These are phyloP conservation scores for Sebastes steindachneri DNA, from an alignment of 2,797 vertebrate species.

Conservation along the genomic window DNA sequence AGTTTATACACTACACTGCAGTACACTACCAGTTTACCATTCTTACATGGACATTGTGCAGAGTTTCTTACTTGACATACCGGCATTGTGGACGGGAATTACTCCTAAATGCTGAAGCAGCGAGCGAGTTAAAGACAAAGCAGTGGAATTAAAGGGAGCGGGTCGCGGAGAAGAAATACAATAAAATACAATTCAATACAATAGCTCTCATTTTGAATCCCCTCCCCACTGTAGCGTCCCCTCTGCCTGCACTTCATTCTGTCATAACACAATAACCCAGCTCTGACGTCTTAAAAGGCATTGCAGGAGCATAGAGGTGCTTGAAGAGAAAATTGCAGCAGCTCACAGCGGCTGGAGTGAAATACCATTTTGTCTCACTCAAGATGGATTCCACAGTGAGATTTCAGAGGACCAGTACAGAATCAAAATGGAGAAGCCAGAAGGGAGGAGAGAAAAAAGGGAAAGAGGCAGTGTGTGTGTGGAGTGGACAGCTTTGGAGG, in stretches of 20 bases:
- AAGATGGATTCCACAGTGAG: conserved; percentile 83
- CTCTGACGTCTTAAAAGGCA: conserved; percentile 79
- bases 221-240: conserved; percentile 48
- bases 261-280: conserved; percentile 77
- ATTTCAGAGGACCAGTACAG: conserved; percentile 77
- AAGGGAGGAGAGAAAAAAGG: conserved; percentile 67
- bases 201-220: conserved; percentile 62
- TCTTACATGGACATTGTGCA: neutral
- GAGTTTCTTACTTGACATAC: conserved; percentile 16
- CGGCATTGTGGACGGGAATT: conserved; percentile 13
- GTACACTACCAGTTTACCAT: neutral
- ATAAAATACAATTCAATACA: conserved; percentile 58
- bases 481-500: conserved; percentile 58
- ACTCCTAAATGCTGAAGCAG: conserved; percentile 25
- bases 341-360: conserved; percentile 77
- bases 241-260: conserved; percentile 63
- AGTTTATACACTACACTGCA: conserved; percentile 12
- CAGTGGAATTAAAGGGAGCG: conserved; percentile 42
- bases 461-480: conserved; percentile 44
- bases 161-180: conserved; percentile 41
- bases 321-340: conserved; percentile 79
- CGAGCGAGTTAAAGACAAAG: conserved; percentile 48
- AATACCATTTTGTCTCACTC: conserved; percentile 81
- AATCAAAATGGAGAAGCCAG: conserved; percentile 83
- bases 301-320: conserved; percentile 74